These are phyloP conservation scores for Tineola bisselliella DNA, from an alignment of 2,888 invertebrate genomes.

Conservation along the genomic window DNA sequence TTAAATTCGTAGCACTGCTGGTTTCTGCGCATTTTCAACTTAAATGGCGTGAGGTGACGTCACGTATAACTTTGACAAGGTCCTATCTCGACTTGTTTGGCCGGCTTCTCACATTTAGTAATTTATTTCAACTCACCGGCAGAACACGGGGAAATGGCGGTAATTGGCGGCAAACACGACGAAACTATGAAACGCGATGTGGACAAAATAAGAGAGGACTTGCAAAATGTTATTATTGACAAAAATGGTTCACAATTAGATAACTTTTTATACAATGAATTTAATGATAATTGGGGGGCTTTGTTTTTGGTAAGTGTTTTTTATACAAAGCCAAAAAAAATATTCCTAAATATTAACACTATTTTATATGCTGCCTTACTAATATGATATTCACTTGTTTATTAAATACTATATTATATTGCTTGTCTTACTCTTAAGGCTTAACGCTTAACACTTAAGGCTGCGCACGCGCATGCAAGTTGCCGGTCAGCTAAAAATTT, in stretches of 20 bases:
- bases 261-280: background rate
- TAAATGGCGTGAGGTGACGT: conserved; percentile 5
- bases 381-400: too few species aligned
- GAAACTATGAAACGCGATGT: too few species aligned
- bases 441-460: too few species aligned
- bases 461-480: too few species aligned
- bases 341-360: too few species aligned
- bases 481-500: too few species aligned
- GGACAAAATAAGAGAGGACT: too few species aligned
- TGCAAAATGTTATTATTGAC: background rate
- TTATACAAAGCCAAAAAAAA: too few species aligned
- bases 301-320: background rate
- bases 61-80: background rate
- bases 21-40: background rate
- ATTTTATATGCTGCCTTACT: too few species aligned
- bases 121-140: background rate
- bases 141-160: background rate
- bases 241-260: background rate
- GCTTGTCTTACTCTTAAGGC: too few species aligned
- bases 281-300: background rate
- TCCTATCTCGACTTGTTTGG: background rate
- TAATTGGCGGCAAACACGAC: too few species aligned
- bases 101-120: background rate
- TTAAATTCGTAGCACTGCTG: background rate
- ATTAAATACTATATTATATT: too few species aligned